These are phyloP conservation scores for Pyrocoelia pectoralis DNA, from an alignment of 2,888 invertebrate genomes.

Conservation along the genomic window DNA sequence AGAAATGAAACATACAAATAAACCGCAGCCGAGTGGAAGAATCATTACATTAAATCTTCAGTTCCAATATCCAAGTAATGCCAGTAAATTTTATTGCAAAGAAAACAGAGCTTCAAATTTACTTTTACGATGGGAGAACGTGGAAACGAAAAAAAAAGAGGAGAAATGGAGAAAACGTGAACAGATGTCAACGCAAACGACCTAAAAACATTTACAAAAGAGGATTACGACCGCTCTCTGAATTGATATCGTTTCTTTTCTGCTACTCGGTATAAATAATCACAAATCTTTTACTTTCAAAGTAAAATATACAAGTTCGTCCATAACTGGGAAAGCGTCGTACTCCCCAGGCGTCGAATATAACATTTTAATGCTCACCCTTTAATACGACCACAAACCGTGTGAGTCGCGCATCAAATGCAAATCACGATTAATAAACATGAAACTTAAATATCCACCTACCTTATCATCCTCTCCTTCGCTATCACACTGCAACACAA, in stretches of 20 bases:
- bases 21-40: conserved; percentile 32
- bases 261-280: conserved; percentile 26
- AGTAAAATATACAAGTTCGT: conserved; percentile 1
- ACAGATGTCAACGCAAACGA: conserved; percentile 34
- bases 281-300: conserved; percentile 22
- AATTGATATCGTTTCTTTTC: conserved; percentile 29
- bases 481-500: conserved; percentile 87
- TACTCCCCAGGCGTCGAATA: conserved; percentile 4
- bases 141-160: conserved; percentile 37
- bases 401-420: background rate
- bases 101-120: conserved; percentile 58
- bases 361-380: conserved; percentile 1
- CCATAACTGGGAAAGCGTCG: background rate
- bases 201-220: conserved; percentile 33
- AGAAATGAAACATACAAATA: conserved; percentile 21
- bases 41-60: conserved; percentile 43
- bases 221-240: conserved; percentile 30
- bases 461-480: conserved; percentile 93
- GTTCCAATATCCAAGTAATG: conserved; percentile 58
- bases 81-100: conserved; percentile 59
- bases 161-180: conserved; percentile 25
- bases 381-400: too few relatives aligned
- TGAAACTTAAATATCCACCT: conserved; percentile 56
- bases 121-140: conserved; percentile 54
- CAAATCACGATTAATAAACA: background rate